phyloP scores from a whole-genome alignment of 2,113 vertebrate species.

The Macquaria ambigua region DNA sequence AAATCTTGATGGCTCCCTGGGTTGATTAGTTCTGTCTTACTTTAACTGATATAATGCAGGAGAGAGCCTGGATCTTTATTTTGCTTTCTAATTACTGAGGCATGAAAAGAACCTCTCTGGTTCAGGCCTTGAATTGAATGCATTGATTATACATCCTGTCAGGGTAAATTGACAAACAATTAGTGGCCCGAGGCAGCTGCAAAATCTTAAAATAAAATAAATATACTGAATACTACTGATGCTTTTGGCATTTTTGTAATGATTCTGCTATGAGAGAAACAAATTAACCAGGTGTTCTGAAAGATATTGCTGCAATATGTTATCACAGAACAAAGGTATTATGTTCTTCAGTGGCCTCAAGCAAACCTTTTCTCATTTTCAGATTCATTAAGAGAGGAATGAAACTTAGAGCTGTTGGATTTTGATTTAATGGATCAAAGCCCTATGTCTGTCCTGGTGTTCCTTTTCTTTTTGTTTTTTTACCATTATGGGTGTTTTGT shows the following conservation, averaged over 20 bases:
- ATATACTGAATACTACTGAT: not conserved
- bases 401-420: not conserved
- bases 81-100: constrained; percentile 57
- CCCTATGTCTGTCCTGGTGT: not conserved
- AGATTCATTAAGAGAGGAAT: not conserved
- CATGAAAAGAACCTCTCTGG: constrained; percentile 40
- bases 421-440: constrained; percentile 1
- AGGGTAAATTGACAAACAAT: constrained; percentile 59
- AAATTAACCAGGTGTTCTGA: constrained; percentile 14
- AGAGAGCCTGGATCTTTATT: constrained; percentile 34
- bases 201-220: constrained; percentile 29
- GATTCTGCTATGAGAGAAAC: constrained; percentile 17
- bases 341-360: not conserved
- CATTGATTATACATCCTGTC: constrained; percentile 64
- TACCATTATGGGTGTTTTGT: not conserved
- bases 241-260: constrained; percentile 41
- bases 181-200: constrained; percentile 23
- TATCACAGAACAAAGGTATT: constrained; percentile 5
- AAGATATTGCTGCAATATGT: constrained; percentile 19
- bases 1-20: constrained; percentile 15
- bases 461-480: too few species aligned
- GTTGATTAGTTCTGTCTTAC: constrained; percentile 20
- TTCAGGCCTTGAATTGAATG: constrained; percentile 48
- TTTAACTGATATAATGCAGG: constrained; percentile 19
- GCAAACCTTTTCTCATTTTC: constrained; percentile 12